Evolutionary conservation across 2,113 vertebrate species (phyloP).

Genomic region (Ranitomeya variabilis): DNA sequence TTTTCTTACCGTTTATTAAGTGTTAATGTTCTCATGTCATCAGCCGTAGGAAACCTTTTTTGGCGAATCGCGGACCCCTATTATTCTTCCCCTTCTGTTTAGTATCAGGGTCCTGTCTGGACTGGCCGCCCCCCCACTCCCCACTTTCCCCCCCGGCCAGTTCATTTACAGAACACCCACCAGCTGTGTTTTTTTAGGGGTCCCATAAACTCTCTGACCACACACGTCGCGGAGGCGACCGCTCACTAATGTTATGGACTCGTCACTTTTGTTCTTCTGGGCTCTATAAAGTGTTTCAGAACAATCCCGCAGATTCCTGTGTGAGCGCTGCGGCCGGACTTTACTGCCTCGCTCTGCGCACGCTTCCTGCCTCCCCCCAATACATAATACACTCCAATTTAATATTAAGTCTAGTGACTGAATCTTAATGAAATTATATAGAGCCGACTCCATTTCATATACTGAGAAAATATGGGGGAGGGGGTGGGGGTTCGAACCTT

Average conservation of each 20-base stretch:
- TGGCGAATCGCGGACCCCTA: neutral
- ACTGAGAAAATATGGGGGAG: neutral
- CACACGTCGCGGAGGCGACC: constrained; percentile 5
- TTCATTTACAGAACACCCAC: neutral
- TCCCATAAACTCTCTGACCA: constrained; percentile 26
- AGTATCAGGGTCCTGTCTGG: neutral
- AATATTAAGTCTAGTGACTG: neutral
- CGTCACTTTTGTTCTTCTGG: constrained; percentile 37
- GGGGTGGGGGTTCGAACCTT: too few relatives aligned
- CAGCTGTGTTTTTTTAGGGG: neutral
- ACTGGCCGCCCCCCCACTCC: neutral
- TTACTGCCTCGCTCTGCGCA: neutral
- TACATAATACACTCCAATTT: neutral
- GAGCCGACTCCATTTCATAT: neutral
- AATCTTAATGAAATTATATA: constrained; percentile 9
- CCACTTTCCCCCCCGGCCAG: neutral
- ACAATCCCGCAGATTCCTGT: neutral
- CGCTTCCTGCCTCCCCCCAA: neutral
- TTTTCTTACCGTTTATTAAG: neutral
- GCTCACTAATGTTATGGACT: neutral
- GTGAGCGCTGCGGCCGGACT: neutral
- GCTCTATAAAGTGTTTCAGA: constrained; percentile 8
- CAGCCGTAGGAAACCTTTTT: neutral
- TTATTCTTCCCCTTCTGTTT: neutral
- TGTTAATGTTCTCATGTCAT: neutral